Evolutionary conservation across 2,113 vertebrate species (phyloP).

Genomic region (Lophius piscatorius): DNA sequence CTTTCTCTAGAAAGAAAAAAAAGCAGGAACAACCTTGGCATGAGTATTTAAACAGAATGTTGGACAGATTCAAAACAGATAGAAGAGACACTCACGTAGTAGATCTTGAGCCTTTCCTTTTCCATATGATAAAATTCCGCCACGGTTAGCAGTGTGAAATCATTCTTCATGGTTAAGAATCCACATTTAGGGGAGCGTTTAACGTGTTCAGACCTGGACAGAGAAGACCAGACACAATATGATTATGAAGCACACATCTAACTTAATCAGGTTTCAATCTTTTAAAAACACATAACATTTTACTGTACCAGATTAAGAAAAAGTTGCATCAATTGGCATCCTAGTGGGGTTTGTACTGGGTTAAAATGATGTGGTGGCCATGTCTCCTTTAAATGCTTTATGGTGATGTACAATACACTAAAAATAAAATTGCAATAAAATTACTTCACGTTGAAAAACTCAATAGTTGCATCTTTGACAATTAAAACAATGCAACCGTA

Average conservation of each 20-base stretch:
- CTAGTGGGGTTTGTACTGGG: neutral
- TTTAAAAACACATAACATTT: neutral
- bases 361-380: neutral
- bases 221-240: neutral
- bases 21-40: neutral
- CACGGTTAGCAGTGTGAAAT: slow-evolving; percentile 77
- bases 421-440: neutral
- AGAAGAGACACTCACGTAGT: slow-evolving; percentile 72
- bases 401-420: neutral
- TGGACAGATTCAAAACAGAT: neutral
- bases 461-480: too few relatives aligned
- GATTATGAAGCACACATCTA: neutral
- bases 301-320: neutral
- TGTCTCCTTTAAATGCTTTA: neutral
- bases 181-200: slow-evolving; percentile 77
- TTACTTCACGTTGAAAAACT: neutral
- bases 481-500: too few relatives aligned
- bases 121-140: slow-evolving; percentile 80
- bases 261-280: neutral
- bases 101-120: slow-evolving; percentile 77
- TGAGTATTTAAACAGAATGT: neutral
- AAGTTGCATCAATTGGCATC: neutral
- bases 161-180: slow-evolving; percentile 76
- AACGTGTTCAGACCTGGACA: slow-evolving; percentile 75
- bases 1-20: slow-evolving; percentile 64